Conservation (phyloP, 2,113 vertebrate species). For the Oreochromis aureus region DNA sequence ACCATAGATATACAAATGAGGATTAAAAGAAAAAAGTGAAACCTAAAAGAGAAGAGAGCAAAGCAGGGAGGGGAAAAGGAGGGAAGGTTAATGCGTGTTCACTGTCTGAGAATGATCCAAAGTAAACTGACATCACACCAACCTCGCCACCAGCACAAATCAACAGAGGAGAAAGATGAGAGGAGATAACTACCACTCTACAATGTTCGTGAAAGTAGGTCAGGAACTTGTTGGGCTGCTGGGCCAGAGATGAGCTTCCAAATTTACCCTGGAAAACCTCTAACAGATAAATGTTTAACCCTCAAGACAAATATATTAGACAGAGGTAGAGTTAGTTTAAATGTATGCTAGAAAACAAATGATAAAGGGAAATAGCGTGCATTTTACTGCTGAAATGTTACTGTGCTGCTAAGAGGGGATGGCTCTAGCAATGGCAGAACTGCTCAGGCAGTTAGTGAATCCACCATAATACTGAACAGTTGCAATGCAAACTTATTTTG, state of each 20-base stretch:
- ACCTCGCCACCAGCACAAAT: conserved; percentile 30
- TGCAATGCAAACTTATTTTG: not conserved
- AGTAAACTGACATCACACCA: conserved; percentile 48
- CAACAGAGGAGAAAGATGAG: conserved; percentile 33
- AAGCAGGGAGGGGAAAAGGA: not conserved
- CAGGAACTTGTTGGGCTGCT: conserved; percentile 19
- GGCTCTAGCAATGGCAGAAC: not conserved
- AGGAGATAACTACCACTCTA: conserved; percentile 41
- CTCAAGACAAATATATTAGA: not conserved
- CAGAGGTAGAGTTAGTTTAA: not conserved
- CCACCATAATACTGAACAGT: not conserved
- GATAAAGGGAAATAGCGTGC: not conserved
- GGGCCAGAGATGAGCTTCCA: not conserved
- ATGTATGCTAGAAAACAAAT: not conserved
- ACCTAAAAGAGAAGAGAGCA: not conserved
- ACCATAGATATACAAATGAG: not conserved
- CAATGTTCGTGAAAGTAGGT: conserved; percentile 48
- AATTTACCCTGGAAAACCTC: conserved; percentile 3
- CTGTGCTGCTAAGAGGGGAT: not conserved
- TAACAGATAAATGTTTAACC: not conserved
- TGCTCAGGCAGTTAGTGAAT: not conserved
- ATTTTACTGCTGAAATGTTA: not conserved
- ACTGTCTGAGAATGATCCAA: conserved; percentile 38
- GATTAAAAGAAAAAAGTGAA: not conserved
- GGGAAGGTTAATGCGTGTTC: conserved; percentile 10